Conservation (phyloP, 2,888 invertebrate genomes). For the Apotomis capreana region DNA sequence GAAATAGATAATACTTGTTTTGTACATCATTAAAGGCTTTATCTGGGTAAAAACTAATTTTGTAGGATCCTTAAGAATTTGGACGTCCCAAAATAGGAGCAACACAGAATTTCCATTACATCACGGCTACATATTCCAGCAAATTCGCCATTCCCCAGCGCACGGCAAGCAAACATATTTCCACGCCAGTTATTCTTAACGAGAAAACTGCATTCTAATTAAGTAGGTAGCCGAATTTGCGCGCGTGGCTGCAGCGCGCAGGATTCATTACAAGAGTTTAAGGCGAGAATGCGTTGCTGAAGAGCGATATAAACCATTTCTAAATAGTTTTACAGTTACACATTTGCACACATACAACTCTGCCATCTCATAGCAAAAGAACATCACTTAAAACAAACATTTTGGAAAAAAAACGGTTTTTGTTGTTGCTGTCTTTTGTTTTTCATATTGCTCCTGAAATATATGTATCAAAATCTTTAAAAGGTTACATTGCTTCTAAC, state of each 20-base stretch:
- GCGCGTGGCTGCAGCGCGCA: slow-evolving; percentile 32
- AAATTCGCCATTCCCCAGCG: slow-evolving; percentile 8
- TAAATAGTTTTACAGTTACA: too few species aligned
- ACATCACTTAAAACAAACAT: too few species aligned
- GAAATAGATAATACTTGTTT: too few species aligned
- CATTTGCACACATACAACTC: too few species aligned
- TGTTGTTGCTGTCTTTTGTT: too few species aligned
- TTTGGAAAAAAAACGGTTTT: too few species aligned
- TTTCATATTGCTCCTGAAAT: too few species aligned
- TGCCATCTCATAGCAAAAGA: too few species aligned
- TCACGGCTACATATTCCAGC: neutral
- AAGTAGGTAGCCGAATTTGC: slow-evolving; percentile 43
- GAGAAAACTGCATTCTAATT: slow-evolving; percentile 47
- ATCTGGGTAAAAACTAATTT: too few species aligned
- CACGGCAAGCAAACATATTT: slow-evolving; percentile 27
- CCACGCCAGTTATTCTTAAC: slow-evolving; percentile 37
- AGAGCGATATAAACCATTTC: neutral
- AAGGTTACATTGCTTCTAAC: too few species aligned
- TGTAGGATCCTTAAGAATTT: neutral
- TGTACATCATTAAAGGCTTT: too few species aligned
- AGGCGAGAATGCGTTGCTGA: slow-evolving; percentile 11
- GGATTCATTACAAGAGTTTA: slow-evolving; percentile 35
- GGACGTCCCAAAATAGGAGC: neutral
- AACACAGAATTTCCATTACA: neutral
- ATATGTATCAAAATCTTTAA: too few species aligned